Percentiles rank a stretch among this genome's conserved stretches.
Conservation (phyloP, 2,797 vertebrate species). For the Lateolabrax maculatus region DNA sequence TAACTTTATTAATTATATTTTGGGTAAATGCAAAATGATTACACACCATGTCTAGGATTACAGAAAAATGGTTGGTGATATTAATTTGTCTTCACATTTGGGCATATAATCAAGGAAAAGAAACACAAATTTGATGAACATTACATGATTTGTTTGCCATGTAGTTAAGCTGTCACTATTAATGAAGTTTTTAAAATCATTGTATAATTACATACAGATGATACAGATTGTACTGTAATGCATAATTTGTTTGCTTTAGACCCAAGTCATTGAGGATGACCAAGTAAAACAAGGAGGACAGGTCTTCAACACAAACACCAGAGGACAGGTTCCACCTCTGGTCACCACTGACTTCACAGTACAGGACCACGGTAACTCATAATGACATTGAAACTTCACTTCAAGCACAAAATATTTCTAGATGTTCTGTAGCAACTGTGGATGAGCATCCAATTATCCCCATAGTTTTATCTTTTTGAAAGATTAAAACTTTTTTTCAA, state of each 20-base stretch:
- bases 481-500: too few relatives aligned
- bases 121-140: neutral
- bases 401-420: neutral
- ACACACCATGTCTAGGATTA: neutral
- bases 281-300: slow-evolving; percentile 87
- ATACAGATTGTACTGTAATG: neutral
- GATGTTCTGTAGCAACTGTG: neutral
- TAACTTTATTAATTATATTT: neutral
- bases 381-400: slow-evolving; percentile 47
- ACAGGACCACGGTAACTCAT: slow-evolving; percentile 94
- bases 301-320: slow-evolving; percentile 89
- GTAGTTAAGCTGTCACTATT: neutral
- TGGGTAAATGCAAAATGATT: neutral
- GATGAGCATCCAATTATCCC: neutral
- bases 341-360: slow-evolving; percentile 94
- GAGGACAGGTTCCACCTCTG: slow-evolving; percentile 95
- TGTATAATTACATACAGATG: neutral
- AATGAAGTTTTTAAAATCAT: neutral
- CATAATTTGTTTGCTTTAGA: slow-evolving; percentile 80
- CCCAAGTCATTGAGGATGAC: slow-evolving; percentile 94
- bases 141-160: neutral
- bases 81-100: neutral
- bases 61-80: neutral
- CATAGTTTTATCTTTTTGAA: too few relatives aligned
- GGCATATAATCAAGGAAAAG: neutral